phyloP scores from a whole-genome alignment of 2,113 vertebrate genomes.

The Anhinga rufa region DNA sequence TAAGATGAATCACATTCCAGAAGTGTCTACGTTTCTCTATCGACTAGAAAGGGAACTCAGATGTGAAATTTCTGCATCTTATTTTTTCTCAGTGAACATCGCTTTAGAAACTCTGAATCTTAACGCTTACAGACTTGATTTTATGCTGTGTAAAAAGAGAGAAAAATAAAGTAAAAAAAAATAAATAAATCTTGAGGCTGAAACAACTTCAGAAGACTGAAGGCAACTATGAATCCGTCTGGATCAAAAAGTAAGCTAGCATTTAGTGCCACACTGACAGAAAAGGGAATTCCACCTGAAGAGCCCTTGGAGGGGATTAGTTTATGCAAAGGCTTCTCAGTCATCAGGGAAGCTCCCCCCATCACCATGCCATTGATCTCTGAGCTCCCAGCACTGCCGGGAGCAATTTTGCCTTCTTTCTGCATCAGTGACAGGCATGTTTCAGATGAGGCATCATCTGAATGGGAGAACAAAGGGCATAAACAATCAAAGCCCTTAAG shows the following conservation, averaged over 20 bases:
- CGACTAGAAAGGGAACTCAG: conserved; percentile 21
- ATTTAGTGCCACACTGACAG: not conserved
- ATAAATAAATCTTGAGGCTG: not conserved
- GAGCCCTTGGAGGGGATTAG: not conserved
- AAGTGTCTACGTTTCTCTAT: not conserved
- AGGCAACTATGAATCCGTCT: not conserved
- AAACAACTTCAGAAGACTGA: not conserved
- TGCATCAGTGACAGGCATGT: fast-evolving
- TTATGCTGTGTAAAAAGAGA: not conserved
- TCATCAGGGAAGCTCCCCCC: not conserved
- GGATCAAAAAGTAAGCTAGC: not conserved
- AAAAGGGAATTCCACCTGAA: not conserved
- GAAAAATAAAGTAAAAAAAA: not conserved
- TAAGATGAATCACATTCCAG: conserved; percentile 62
- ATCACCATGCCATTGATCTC: not conserved
- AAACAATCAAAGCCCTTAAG: conserved; percentile 19
- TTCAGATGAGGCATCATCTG: not conserved
- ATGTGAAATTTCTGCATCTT: conserved; percentile 8
- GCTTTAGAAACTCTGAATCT: conserved; percentile 17
- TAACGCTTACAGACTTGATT: not conserved
- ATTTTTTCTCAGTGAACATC: not conserved
- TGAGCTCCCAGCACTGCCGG: not conserved
- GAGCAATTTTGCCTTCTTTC: not conserved
- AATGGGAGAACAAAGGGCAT: conserved; percentile 3
- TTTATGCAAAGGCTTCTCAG: not conserved